Percentiles rank a stretch among this genome's conserved stretches.
Evolutionary conservation across 2,797 vertebrate genomes (phyloP).

Genomic region (Coracias cyanogaster): DNA sequence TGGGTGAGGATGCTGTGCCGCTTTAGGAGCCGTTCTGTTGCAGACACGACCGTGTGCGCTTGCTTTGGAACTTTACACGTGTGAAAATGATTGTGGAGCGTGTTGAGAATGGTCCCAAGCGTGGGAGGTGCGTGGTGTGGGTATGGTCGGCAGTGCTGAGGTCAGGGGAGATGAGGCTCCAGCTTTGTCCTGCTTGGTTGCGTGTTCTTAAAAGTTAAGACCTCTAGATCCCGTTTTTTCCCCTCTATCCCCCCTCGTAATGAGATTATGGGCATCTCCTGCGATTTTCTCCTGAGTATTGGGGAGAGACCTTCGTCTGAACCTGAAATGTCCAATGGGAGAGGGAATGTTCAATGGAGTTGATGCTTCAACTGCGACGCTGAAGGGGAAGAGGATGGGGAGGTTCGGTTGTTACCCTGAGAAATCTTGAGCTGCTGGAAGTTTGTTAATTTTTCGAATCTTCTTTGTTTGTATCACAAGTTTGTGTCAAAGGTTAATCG

Average conservation of each 20-base stretch:
- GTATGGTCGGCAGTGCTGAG: background rate
- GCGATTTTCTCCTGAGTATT: background rate
- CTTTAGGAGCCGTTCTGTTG: background rate
- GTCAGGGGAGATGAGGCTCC: background rate
- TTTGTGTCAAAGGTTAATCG: slow-evolving; percentile 64
- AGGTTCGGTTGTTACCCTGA: background rate
- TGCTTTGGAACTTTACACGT: background rate
- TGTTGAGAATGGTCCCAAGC: background rate
- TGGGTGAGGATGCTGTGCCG: background rate
- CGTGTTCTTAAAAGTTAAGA: background rate
- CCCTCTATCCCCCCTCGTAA: fast-evolving
- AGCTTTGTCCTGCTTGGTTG: background rate
- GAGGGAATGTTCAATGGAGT: background rate
- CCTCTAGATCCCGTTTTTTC: background rate
- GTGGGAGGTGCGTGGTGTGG: background rate
- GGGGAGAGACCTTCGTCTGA: background rate
- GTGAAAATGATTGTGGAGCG: background rate
- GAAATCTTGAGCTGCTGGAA: slow-evolving; percentile 2
- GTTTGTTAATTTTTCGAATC: slow-evolving; percentile 47
- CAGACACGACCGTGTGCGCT: background rate
- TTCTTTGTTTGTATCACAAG: slow-evolving; percentile 56
- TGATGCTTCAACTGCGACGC: background rate
- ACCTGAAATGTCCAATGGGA: background rate
- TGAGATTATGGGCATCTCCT: background rate
- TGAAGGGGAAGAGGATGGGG: background rate